Percentiles rank a stretch among this genome's conserved stretches.
Evolutionary conservation across 2,888 invertebrate species (phyloP).

Genomic region (Criorhina ranunculi): DNA sequence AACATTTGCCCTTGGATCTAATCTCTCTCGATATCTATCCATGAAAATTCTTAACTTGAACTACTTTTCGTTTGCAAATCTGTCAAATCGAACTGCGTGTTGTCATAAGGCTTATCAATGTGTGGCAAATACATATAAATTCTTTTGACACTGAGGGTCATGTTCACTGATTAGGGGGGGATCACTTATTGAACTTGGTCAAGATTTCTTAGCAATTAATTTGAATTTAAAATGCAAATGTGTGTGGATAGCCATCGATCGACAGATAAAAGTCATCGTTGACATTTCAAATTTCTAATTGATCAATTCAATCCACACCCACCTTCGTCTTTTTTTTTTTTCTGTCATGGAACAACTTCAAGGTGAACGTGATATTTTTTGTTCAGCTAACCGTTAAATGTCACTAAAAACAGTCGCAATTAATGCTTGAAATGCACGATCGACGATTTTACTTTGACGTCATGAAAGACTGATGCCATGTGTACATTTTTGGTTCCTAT

Average conservation of each 20-base stretch:
- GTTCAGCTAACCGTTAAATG: slow-evolving; percentile 6
- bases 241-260: neutral
- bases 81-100: slow-evolving; percentile 1
- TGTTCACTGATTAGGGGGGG: slow-evolving; percentile 41
- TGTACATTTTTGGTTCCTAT: neutral
- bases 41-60: slow-evolving; percentile 9
- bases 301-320: neutral
- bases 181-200: slow-evolving; percentile 41
- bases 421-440: neutral
- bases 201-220: slow-evolving; percentile 26
- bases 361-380: slow-evolving; percentile 9
- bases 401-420: neutral
- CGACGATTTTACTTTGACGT: neutral
- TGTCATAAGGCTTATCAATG: slow-evolving; percentile 23
- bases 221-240: slow-evolving; percentile 14
- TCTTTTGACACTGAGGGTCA: slow-evolving; percentile 12
- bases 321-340: neutral
- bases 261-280: slow-evolving; percentile 1
- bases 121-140: slow-evolving; percentile 1
- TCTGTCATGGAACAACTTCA: slow-evolving; percentile 1
- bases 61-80: slow-evolving; percentile 33
- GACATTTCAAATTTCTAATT: slow-evolving; percentile 13
- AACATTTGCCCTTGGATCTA: neutral
- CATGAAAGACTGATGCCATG: neutral
- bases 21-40: neutral